These are phyloP conservation scores for Empis livida DNA, from an alignment of 2,888 invertebrate species.

Conservation along the genomic window DNA sequence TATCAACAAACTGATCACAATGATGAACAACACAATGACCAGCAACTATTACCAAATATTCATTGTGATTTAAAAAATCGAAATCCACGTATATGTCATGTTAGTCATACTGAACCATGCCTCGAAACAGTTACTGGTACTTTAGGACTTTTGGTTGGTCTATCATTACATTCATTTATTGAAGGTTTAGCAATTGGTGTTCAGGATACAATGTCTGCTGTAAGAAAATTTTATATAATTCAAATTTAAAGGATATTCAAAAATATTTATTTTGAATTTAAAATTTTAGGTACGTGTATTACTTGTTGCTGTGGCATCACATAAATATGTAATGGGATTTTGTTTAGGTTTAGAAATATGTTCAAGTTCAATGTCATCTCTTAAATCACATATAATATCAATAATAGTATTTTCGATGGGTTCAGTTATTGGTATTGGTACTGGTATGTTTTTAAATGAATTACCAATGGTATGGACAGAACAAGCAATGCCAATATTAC, in stretches of 20 bases:
- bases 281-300: constrained; percentile 48
- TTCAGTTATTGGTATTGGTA: constrained; percentile 51
- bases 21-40: too few species aligned
- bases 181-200: constrained; percentile 75
- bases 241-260: not conserved
- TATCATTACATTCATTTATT: constrained; percentile 63
- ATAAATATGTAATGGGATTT: constrained; percentile 71
- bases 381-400: constrained; percentile 40
- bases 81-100: constrained; percentile 43
- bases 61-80: constrained; percentile 16
- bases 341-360: constrained; percentile 65
- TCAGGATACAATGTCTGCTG: constrained; percentile 50
- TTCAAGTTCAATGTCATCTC: constrained; percentile 33
- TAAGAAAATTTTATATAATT: constrained; percentile 22
- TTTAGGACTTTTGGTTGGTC: constrained; percentile 54
- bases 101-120: constrained; percentile 53
- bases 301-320: constrained; percentile 57
- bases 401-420: constrained; percentile 54
- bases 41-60: too few species aligned
- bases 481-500: constrained; percentile 44
- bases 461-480: constrained; percentile 37
- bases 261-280: too few species aligned
- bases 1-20: too few species aligned
- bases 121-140: constrained; percentile 47
- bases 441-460: constrained; percentile 49